Percentiles rank a stretch among this genome's conserved stretches.
Evolutionary conservation across 2,113 vertebrate genomes (phyloP).

Genomic region (Craseonycteris thonglongyai): DNA sequence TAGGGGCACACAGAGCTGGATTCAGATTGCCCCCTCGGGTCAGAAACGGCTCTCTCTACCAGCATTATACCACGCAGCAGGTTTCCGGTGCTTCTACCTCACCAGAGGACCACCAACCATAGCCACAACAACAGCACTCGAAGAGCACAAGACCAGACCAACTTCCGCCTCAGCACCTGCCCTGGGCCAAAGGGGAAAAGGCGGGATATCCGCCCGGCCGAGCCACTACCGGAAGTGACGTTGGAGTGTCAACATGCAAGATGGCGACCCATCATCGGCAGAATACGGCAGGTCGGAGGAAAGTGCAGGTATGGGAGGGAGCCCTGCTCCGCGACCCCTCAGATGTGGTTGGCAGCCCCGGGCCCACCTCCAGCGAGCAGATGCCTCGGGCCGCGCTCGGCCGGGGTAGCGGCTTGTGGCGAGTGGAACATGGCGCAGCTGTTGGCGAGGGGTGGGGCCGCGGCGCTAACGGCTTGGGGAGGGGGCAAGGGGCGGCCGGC

Average conservation of each 20-base stretch:
- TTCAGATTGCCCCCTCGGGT: neutral
- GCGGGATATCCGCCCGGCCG: conserved; percentile 59
- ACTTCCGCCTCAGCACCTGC: too few relatives aligned
- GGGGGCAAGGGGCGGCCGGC: neutral
- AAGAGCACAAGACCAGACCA: accelerated
- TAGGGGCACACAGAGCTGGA: neutral
- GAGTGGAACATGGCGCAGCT: neutral
- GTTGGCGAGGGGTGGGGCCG: conserved; percentile 57
- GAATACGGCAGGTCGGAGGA: conserved; percentile 97
- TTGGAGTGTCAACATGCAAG: conserved; percentile 97
- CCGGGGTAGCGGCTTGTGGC: neutral
- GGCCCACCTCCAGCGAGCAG: neutral
- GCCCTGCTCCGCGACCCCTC: neutral
- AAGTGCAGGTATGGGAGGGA: conserved; percentile 89
- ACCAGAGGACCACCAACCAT: neutral
- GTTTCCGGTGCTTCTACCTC: neutral
- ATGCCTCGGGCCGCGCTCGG: neutral
- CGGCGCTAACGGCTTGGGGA: conserved; percentile 13
- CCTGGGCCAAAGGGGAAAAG: neutral
- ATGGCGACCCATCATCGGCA: conserved; percentile 99
- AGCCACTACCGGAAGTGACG: conserved; percentile 85
- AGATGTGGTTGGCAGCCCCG: neutral
- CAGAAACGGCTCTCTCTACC: neutral
- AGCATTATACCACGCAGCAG: neutral
- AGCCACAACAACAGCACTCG: accelerated